Conservation (phyloP, 2,888 invertebrate genomes). For the Liodrosophila aerea region DNA sequence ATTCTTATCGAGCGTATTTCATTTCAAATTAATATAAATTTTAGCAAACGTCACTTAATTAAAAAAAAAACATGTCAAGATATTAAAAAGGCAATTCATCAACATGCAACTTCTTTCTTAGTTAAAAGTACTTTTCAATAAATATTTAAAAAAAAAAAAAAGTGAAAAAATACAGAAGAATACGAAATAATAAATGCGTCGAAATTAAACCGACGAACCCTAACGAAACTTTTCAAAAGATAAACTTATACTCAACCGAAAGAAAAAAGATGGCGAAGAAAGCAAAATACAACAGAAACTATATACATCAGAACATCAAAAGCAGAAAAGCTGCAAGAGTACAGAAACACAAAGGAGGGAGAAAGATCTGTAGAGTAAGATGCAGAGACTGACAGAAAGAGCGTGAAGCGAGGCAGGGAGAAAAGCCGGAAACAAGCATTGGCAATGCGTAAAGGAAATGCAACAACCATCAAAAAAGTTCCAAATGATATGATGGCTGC, state of each 20-base stretch:
- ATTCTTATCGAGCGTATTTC: too few species aligned
- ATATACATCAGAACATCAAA: slow-evolving; percentile 27
- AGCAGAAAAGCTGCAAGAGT: slow-evolving; percentile 9
- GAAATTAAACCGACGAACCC: slow-evolving; percentile 25
- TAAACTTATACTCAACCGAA: slow-evolving; percentile 36
- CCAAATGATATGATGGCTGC: slow-evolving; percentile 52
- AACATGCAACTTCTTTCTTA: too few species aligned
- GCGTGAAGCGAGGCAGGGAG: too few species aligned
- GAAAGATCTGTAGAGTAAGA: slow-evolving; percentile 1
- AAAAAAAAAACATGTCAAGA: too few species aligned
- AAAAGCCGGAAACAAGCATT: slow-evolving; percentile 19
- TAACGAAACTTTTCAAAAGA: slow-evolving; percentile 47
- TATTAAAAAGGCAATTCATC: too few species aligned
- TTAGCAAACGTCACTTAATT: too few species aligned
- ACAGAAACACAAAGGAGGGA: slow-evolving; percentile 1
- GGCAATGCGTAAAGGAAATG: slow-evolving; percentile 37
- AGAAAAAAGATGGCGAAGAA: slow-evolving; percentile 1
- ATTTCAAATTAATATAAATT: too few species aligned
- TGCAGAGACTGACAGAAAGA: slow-evolving; percentile 5
- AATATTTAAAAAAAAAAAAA: neutral
- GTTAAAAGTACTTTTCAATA: slow-evolving; percentile 12
- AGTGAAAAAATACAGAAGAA: neutral
- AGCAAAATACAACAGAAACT: slow-evolving; percentile 10
- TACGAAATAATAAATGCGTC: slow-evolving; percentile 12
- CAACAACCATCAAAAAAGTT: slow-evolving; percentile 47